Evolutionary conservation across 2,888 invertebrate species (phyloP).

Genomic region (Ellobium chinense): DNA sequence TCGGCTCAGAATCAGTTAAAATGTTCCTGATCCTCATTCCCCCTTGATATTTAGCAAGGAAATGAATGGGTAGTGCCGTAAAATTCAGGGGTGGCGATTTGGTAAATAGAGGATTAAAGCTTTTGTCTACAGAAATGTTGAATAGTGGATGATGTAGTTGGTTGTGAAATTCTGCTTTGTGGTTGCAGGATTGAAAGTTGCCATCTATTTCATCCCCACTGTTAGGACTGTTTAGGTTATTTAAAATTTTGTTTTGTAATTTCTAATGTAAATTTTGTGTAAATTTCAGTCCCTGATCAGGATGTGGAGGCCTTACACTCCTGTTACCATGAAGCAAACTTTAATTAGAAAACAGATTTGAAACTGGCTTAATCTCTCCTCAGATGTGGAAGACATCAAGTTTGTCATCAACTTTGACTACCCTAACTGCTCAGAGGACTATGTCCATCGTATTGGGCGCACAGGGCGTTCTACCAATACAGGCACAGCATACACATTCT

Average conservation of each 20-base stretch:
- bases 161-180: background rate
- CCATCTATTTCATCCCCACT: conserved; percentile 6
- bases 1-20: too few relatives aligned
- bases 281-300: too few relatives aligned
- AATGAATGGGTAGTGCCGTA: too few relatives aligned
- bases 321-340: too few relatives aligned
- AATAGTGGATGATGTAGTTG: background rate
- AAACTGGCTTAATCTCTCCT: background rate
- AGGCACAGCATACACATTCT: conserved; percentile 98
- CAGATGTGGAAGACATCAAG: conserved; percentile 98
- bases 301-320: too few relatives aligned
- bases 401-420: conserved; percentile 99
- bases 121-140: too few relatives aligned
- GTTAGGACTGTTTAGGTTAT: too few relatives aligned
- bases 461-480: conserved; percentile 95
- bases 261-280: background rate
- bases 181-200: conserved; percentile 17
- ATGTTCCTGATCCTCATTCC: too few relatives aligned
- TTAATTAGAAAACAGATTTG: too few relatives aligned
- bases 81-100: too few relatives aligned
- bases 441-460: conserved; percentile 97
- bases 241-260: background rate
- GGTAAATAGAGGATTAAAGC: too few relatives aligned
- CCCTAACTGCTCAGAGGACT: conserved; percentile 98
- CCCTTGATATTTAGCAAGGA: too few relatives aligned